Conservation (phyloP, 1,140 invertebrate species). For the Sipha flava region DNA sequence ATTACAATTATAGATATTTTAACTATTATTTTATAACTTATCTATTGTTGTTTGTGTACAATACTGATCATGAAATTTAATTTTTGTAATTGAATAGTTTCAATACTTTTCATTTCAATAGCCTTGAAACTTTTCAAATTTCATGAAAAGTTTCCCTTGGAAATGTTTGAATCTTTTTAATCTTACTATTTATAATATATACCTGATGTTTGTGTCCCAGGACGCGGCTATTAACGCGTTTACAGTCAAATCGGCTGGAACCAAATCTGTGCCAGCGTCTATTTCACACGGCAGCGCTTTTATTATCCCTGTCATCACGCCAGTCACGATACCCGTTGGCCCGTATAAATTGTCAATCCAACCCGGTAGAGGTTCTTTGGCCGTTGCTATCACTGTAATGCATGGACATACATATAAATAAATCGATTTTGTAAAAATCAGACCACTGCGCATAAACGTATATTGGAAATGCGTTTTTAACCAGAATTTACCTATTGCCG, state of each 20-base stretch:
- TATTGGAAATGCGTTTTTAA: too few relatives aligned
- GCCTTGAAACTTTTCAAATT: too few relatives aligned
- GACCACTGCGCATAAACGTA: too few relatives aligned
- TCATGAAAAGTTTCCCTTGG: too few relatives aligned
- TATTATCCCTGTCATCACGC: constrained; percentile 49
- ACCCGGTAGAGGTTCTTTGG: constrained; percentile 54
- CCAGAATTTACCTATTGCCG: constrained; percentile 54
- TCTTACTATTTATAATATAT: not conserved
- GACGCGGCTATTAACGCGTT: constrained; percentile 52
- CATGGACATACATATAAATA: not conserved
- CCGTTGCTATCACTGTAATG: constrained; percentile 50
- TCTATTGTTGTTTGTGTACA: too few relatives aligned
- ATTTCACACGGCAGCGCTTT: constrained; percentile 48
- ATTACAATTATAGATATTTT: too few relatives aligned
- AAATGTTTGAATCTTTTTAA: too few relatives aligned
- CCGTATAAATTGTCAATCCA: constrained; percentile 66
- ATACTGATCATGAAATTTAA: too few relatives aligned
- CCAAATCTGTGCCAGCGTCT: constrained; percentile 49
- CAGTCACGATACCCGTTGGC: constrained; percentile 48
- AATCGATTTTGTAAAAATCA: too few relatives aligned
- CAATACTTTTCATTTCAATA: too few relatives aligned
- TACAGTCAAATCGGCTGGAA: constrained; percentile 54
- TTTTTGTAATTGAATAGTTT: too few relatives aligned
- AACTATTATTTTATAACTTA: too few relatives aligned
- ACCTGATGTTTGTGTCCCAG: constrained; percentile 42